Conservation (phyloP, 23 tunicate genomes). For the Ascidia mentula region DNA sequence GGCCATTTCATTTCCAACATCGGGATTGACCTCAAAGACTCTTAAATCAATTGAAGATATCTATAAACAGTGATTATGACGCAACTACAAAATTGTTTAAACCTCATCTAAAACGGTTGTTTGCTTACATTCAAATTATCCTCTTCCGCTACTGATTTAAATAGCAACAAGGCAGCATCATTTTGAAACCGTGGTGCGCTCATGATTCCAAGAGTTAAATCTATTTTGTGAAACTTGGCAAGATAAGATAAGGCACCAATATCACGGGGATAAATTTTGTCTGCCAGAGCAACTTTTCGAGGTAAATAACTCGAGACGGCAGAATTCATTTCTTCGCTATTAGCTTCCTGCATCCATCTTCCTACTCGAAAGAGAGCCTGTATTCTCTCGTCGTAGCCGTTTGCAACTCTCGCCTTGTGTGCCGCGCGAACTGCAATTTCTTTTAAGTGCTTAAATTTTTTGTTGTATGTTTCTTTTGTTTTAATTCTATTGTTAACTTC, state of each 20-base stretch:
- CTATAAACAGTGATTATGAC: too few relatives aligned
- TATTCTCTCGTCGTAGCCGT: background rate
- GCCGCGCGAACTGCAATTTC: background rate
- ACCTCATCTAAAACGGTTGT: too few relatives aligned
- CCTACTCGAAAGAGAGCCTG: background rate
- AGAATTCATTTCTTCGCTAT: background rate
- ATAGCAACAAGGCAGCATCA: background rate
- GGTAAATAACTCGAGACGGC: background rate
- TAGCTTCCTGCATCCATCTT: background rate
- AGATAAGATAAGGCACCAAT: background rate
- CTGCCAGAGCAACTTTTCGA: background rate
- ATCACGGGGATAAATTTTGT: background rate
- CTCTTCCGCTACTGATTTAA: background rate
- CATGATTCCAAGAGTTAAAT: background rate
- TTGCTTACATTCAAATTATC: background rate
- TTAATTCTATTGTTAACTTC: too few relatives aligned
- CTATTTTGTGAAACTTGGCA: background rate
- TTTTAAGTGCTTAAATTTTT: background rate
- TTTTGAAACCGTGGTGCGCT: background rate
- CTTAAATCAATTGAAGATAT: background rate
- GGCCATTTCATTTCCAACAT: background rate
- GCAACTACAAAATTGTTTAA: too few relatives aligned
- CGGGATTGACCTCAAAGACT: background rate
- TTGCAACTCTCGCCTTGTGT: background rate
- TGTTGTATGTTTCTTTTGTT: too few relatives aligned